Base-by-base conservation (phyloP, 2,888 invertebrate species). In the Oxyteleia sp. region DNA sequence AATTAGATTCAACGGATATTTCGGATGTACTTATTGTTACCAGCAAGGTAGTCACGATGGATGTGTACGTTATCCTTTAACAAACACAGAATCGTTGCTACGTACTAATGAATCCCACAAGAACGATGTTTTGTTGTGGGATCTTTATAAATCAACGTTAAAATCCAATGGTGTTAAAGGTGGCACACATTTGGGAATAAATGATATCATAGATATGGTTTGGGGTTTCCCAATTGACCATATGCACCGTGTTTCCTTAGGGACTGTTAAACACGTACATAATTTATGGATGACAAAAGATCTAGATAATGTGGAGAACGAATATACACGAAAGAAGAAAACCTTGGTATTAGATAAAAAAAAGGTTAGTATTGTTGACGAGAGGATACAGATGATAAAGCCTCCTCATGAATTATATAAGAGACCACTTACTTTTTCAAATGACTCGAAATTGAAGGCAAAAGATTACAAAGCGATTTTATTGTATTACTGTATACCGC, bases 101-200 rank as follows among this genome's bases (percentile, higher is more conserved):
- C 71, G 79, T 11, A 63, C 69, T 18, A 71, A 79, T 16, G 57
- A 53, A 79, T 18, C 59, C 4, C 53, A 79, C 57, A 18, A 7
- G 1, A 11, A 61, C 7, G 69, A 78, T 45, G 15, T 74, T 13
- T 10, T 29, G 2, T 29, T 55, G 8, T 75, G 55, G 63, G 4
- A 55, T 1, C 1, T 26, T 7, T 45, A 43, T 49, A 7, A 26
- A 7, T 10, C 7, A 10, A 57, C 66, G 13, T 20, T 66, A 1
- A 45, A 47, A 32, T 51, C 64, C 23, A 35, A 32, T 16, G 51
- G 64, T 15, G 51, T 64, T 11, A 64, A 49, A 11, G 49, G 47
- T 2, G 4, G 13, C 5, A 10, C 47, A 11, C 2, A 11, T 4
- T 38, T 55, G 38, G 38, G 51, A 5, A n/a, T n/a, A n/a, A n/a